Base-by-base conservation (phyloP, 1,140 invertebrate species). In the Bombus ignitus region DNA sequence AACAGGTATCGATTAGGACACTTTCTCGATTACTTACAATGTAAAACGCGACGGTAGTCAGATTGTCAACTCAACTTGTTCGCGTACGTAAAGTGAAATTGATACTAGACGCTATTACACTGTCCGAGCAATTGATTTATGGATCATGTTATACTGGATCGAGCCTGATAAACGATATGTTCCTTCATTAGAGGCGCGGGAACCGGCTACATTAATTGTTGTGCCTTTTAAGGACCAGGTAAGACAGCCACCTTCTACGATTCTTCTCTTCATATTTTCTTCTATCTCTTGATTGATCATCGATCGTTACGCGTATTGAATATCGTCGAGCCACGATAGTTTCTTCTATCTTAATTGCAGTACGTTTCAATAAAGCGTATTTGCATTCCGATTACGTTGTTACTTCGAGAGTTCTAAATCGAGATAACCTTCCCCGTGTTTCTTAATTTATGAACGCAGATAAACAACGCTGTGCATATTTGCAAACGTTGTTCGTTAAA, bases 51-150 rank as follows among this genome's bases (percentile, higher is more conserved):
- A n/a, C 25, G 32, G 42, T n/a, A 66, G 66, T n/a, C 44, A 22
- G 28, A 35, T 65, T 62, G 37, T 82, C 32, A 25, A 71, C 53
- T 81, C 70, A 32, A 25, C 78, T 66, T 28, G 78, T 71, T 35
- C 44, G 35, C 8, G 28, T 71, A 44, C 28, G 28, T 57, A 57
- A 81, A 42, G 59, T n/a, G 66, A 80, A 71, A 81, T 44, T n/a
- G 66, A 71, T 81, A 71, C 35, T 18, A 44, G 70, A 28, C 22
- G n/a, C 53, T 82, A 53, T 53, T 39, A 37, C 32, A 25, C 65
- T 35, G 87, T 44, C 37, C 53, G 25, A 71, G 70, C 70, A 88
- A 88, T 84, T 88, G 87, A 88, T 88, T 88, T 88, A 88, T 88
- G 75, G 77, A 80, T 84, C 72, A 35, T 25, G 70, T 80, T 88